Conservation (phyloP, 2,888 invertebrate species). For the Poecilus cupreus region DNA sequence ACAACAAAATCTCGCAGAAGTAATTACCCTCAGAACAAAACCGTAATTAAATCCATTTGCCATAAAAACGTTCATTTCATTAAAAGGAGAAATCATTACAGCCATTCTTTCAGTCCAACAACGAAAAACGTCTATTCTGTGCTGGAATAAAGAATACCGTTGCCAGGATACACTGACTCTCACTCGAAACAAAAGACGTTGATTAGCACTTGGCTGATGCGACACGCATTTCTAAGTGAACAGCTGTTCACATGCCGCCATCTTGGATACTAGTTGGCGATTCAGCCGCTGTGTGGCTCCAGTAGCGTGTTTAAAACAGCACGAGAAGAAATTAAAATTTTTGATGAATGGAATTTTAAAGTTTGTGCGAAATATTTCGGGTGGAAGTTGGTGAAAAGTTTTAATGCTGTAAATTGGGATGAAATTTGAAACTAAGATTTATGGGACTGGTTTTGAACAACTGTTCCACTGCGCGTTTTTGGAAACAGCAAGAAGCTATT, state of each 20-base stretch:
- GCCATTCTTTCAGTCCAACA: too few relatives aligned
- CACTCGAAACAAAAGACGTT: constrained; percentile 29
- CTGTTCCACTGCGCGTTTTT: too few relatives aligned
- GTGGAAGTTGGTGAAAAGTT: too few relatives aligned
- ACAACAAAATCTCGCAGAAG: constrained; percentile 19
- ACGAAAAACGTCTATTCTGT: neutral
- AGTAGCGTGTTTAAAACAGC: too few relatives aligned
- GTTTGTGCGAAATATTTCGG: neutral
- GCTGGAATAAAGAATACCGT: neutral
- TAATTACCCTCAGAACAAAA: constrained; percentile 27
- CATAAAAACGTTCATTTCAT: neutral
- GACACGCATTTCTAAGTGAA: constrained; percentile 5
- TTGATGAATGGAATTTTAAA: neutral
- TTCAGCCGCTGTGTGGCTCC: neutral
- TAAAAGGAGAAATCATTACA: neutral
- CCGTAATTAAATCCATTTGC: constrained; percentile 17
- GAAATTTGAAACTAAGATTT: too few relatives aligned
- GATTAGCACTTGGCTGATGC: constrained; percentile 1
- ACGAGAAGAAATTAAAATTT: neutral
- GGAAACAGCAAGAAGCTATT: too few relatives aligned
- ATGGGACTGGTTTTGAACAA: too few relatives aligned
- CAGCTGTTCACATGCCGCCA: constrained; percentile 8
- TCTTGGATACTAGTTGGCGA: neutral
- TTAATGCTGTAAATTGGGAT: too few relatives aligned
- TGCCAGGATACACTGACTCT: neutral